Percentiles rank a stretch among this genome's conserved stretches.
Evolutionary conservation across 1,140 invertebrate species (phyloP).

Genomic region (Dendrolimus kikuchii): DNA sequence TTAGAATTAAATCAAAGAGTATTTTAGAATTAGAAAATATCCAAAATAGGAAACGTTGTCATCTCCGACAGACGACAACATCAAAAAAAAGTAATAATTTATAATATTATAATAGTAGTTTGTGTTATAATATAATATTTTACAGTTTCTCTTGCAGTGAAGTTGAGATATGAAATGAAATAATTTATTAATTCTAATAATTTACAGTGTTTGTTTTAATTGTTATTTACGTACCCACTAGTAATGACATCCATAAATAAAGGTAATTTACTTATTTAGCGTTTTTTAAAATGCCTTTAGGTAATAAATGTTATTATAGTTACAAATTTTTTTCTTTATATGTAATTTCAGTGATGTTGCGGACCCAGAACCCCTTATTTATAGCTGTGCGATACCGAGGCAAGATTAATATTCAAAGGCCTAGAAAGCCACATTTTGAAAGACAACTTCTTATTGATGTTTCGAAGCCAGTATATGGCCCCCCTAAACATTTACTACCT

Average conservation of each 20-base stretch:
- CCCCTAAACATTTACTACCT: slow-evolving; percentile 48
- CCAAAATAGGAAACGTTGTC: too few species aligned
- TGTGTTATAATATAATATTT: too few species aligned
- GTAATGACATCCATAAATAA: slow-evolving; percentile 27
- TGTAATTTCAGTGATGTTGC: slow-evolving; percentile 50
- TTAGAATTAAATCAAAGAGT: too few species aligned
- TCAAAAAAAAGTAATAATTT: too few species aligned
- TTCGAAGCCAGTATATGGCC: slow-evolving; percentile 73
- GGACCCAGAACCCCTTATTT: slow-evolving; percentile 50
- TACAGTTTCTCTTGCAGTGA: too few species aligned
- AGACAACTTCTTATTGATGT: slow-evolving; percentile 76
- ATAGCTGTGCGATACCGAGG: slow-evolving; percentile 77
- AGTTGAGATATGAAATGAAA: too few species aligned
- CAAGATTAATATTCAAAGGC: slow-evolving; percentile 84
- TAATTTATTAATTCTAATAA: too few species aligned
- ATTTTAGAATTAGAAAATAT: too few species aligned
- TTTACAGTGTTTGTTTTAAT: too few species aligned
- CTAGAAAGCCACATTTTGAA: slow-evolving; percentile 77
- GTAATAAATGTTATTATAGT: slow-evolving; percentile 5
- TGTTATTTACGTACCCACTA: too few species aligned
- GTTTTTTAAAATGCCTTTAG: not conserved
- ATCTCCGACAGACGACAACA: too few species aligned
- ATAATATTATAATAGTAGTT: too few species aligned
- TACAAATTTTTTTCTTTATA: slow-evolving; percentile 2
- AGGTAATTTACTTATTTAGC: slow-evolving; percentile 16